These are phyloP conservation scores for Dione vanillae DNA, from an alignment of 2,888 invertebrate species.

Conservation along the genomic window DNA sequence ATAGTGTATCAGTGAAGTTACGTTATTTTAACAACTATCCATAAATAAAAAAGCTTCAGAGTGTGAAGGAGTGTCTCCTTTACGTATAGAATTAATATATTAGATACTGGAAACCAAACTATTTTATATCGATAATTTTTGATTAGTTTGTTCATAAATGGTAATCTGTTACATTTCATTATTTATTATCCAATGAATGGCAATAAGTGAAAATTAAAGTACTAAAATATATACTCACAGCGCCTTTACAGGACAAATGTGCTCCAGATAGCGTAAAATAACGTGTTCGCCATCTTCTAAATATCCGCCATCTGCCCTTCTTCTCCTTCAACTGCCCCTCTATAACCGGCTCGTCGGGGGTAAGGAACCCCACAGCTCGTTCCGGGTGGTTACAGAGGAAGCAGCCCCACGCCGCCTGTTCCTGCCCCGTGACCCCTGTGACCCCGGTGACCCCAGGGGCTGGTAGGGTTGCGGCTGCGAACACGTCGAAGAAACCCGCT, in stretches of 20 bases:
- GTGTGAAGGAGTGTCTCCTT: too few species aligned
- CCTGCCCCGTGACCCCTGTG: conserved; percentile 47
- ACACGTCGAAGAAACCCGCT: conserved; percentile 96
- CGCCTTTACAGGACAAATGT: conserved; percentile 93
- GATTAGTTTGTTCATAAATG: too few species aligned
- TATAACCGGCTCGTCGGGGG: conserved; percentile 92
- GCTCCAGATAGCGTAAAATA: conserved; percentile 97
- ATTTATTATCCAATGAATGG: too few species aligned
- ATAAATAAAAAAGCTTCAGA: too few species aligned
- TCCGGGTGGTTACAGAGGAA: conserved; percentile 97
- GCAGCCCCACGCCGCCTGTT: conserved; percentile 90
- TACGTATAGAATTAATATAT: too few species aligned
- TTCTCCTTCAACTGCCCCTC: conserved; percentile 96
- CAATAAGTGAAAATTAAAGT: too few species aligned
- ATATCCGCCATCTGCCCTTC: conserved; percentile 95
- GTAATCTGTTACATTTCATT: too few species aligned
- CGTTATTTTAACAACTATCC: too few species aligned
- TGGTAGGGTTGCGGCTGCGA: conserved; percentile 87
- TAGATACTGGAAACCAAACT: too few species aligned
- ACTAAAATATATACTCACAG: conserved; percentile 81
- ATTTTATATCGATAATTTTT: too few species aligned
- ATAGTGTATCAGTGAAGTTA: too few species aligned
- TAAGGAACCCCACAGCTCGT: conserved; percentile 92
- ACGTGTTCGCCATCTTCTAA: conserved; percentile 95
- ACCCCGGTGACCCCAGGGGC: conserved; percentile 56